Conservation (phyloP, 1,140 invertebrate species). For the Trichogramma pretiosum region DNA sequence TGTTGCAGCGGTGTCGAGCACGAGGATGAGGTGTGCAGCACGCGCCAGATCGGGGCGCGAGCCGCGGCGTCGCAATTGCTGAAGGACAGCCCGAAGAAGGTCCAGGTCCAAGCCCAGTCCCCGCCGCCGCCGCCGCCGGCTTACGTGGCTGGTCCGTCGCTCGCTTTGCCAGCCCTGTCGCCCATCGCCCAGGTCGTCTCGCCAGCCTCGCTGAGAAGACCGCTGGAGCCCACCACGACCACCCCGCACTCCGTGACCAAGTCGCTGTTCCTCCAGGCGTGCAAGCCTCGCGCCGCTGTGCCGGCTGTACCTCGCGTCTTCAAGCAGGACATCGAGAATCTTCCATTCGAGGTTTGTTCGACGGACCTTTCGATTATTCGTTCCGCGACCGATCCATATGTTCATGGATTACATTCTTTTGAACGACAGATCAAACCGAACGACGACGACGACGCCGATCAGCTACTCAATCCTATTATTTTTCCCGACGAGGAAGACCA, state of each 20-base stretch:
- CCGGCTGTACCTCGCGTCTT: too few relatives aligned
- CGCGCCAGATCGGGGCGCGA: conserved; percentile 52
- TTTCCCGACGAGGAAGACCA: conserved; percentile 35
- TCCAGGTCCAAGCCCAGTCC: background rate
- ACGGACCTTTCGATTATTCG: too few relatives aligned
- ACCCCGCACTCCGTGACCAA: too few relatives aligned
- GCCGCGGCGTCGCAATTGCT: conserved; percentile 20
- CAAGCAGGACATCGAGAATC: too few relatives aligned
- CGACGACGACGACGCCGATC: conserved; percentile 9
- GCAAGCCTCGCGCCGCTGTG: conserved; percentile 10
- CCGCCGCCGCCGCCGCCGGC: background rate
- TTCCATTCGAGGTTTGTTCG: too few relatives aligned
- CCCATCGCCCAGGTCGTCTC: too few relatives aligned
- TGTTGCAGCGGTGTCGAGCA: conserved; percentile 76
- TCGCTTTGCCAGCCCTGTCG: conserved; percentile 10
- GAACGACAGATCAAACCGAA: conserved; percentile 15
- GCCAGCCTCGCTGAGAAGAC: conserved; percentile 21
- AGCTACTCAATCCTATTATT: conserved; percentile 8
- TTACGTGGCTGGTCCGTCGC: conserved; percentile 8
- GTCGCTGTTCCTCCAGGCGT: conserved; percentile 21
- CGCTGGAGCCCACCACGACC: too few relatives aligned
- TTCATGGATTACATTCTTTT: too few relatives aligned
- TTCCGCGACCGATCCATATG: too few relatives aligned
- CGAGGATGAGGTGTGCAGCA: conserved; percentile 75
- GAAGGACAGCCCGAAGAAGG: background rate